Conservation (phyloP, 2,797 vertebrate species). For the Telmatherina bonti region DNA sequence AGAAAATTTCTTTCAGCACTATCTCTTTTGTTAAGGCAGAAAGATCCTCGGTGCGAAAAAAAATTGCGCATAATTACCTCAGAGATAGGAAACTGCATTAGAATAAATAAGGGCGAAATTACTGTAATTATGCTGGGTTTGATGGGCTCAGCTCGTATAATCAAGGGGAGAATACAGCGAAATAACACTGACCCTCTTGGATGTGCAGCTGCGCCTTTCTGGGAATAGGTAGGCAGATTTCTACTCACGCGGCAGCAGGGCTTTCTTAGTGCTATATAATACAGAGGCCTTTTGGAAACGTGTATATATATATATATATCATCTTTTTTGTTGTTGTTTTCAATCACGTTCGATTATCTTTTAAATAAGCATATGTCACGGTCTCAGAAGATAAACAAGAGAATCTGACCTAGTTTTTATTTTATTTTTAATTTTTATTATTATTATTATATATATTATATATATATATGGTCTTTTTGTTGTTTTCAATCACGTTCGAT, state of each 20-base stretch:
- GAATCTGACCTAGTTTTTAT: too few species aligned
- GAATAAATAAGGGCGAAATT: conserved; percentile 99
- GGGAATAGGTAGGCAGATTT: conserved; percentile 54
- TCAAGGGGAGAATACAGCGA: conserved; percentile 99
- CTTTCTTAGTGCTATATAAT: conserved; percentile 53
- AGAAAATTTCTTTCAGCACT: conserved; percentile 98
- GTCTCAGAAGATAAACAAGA: too few species aligned
- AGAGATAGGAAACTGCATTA: conserved; percentile 99
- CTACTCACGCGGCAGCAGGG: conserved; percentile 54
- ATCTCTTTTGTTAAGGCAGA: conserved; percentile 99
- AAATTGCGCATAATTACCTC: conserved; percentile 99
- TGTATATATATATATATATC: too few species aligned
- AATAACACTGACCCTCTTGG: conserved; percentile 99
- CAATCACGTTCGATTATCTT: too few species aligned
- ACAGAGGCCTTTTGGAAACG: conserved; percentile 20
- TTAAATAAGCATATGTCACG: too few species aligned
- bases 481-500: too few species aligned
- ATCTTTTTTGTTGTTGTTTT: background rate
- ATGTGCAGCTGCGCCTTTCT: conserved; percentile 94
- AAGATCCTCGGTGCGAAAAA: conserved; percentile 97
- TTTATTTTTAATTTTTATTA: too few species aligned
- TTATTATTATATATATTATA: too few species aligned
- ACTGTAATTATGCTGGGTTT: conserved; percentile 99
- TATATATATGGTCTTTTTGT: too few species aligned
- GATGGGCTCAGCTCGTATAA: conserved; percentile 99